Evolutionary conservation across 2,113 vertebrate genomes (phyloP).

Genomic region (Chroicocephalus ridibundus): DNA sequence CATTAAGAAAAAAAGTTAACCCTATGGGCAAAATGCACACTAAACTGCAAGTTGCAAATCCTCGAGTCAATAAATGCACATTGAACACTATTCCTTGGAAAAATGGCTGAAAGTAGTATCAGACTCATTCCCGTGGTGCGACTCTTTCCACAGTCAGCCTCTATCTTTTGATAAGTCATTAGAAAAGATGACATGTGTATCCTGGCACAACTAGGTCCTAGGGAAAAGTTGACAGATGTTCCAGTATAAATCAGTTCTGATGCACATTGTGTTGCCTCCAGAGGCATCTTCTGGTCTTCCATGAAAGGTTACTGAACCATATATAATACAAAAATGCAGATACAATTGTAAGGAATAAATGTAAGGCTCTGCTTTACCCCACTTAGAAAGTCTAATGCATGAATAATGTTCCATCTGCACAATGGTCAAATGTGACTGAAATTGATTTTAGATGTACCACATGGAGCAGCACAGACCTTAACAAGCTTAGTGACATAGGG

Average conservation of each 20-base stretch:
- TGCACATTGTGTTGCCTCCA: constrained; percentile 38
- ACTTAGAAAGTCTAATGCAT: constrained; percentile 66
- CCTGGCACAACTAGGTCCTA: constrained; percentile 50
- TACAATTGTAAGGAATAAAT: constrained; percentile 64
- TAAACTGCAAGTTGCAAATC: neutral
- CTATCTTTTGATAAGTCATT: constrained; percentile 56
- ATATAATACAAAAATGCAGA: constrained; percentile 62
- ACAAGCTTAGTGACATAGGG: constrained; percentile 57
- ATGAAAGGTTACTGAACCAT: constrained; percentile 63
- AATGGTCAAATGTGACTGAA: constrained; percentile 63
- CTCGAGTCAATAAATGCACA: neutral
- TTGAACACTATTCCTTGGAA: neutral
- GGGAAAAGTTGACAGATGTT: constrained; percentile 71
- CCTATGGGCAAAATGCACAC: neutral
- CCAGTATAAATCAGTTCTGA: constrained; percentile 66
- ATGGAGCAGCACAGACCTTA: constrained; percentile 43
- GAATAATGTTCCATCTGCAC: constrained; percentile 64
- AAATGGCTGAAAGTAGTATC: neutral
- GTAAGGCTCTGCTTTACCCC: constrained; percentile 41
- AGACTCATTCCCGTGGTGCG: neutral
- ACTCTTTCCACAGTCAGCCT: neutral
- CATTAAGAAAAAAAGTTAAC: neutral
- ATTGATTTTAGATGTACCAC: constrained; percentile 66
- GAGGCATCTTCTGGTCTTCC: constrained; percentile 53
- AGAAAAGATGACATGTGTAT: constrained; percentile 60